Evolutionary conservation across 2,113 vertebrate genomes (phyloP).

Genomic region (Micronycteris hirsuta): DNA sequence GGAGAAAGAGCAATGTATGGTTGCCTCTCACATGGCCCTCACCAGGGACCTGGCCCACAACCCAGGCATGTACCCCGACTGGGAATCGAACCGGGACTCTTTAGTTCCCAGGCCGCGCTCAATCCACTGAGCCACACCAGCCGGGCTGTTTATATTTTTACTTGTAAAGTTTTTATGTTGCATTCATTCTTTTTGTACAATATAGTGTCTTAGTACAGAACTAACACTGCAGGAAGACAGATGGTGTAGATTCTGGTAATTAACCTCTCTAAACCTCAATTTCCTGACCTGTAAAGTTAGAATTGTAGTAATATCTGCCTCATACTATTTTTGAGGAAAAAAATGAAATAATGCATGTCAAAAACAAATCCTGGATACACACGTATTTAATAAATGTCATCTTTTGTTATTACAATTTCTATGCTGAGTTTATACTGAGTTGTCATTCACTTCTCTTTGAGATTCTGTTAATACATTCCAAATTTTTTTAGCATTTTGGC

Average conservation of each 20-base stretch:
- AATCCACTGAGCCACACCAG: no score
- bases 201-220: slow-evolving; percentile 4
- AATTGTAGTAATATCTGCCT: slow-evolving; percentile 16
- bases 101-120: no score
- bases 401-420: neutral
- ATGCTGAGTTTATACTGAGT: neutral
- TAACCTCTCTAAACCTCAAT: slow-evolving; percentile 47
- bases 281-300: slow-evolving; percentile 51
- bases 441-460: neutral
- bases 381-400: slow-evolving; percentile 9
- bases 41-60: no score
- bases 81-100: no score
- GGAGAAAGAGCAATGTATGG: no score
- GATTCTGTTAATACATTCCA: neutral
- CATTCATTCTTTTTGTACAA: neutral
- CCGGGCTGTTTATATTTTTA: slow-evolving; percentile 50
- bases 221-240: neutral
- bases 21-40: no score
- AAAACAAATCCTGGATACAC: neutral
- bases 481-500: neutral
- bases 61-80: no score
- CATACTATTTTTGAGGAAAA: slow-evolving; percentile 7
- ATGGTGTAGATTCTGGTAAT: slow-evolving; percentile 37
- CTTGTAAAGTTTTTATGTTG: slow-evolving; percentile 59
- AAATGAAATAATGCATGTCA: neutral